These are phyloP conservation scores for Drosophila teissieri DNA, from an alignment of 1,140 invertebrate genomes.

Conservation along the genomic window DNA sequence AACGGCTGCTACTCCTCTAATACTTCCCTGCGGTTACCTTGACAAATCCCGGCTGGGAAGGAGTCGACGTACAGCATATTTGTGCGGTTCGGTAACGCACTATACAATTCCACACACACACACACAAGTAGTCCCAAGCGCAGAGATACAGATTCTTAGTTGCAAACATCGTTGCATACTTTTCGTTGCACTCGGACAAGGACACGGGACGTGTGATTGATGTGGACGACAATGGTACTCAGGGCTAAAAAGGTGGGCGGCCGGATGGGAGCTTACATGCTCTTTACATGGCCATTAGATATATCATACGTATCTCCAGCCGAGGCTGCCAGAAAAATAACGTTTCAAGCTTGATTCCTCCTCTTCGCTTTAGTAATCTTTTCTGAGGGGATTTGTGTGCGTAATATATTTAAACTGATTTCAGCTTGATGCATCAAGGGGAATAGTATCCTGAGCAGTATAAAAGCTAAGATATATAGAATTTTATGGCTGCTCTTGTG, in stretches of 20 bases:
- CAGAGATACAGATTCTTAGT: constrained; percentile 19
- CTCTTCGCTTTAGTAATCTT: constrained; percentile 4
- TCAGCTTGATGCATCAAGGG: constrained; percentile 16
- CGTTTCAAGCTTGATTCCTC: constrained; percentile 27
- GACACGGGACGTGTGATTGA: constrained; percentile 49
- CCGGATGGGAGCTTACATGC: constrained; percentile 5
- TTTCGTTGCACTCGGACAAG: constrained; percentile 40
- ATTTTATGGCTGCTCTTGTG: not conserved
- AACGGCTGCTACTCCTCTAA: not conserved
- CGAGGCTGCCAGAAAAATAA: constrained; percentile 23
- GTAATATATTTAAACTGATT: constrained; percentile 34
- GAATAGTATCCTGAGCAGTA: constrained; percentile 13
- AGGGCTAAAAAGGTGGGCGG: not conserved
- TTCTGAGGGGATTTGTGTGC: constrained; percentile 33
- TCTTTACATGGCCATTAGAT: constrained; percentile 48
- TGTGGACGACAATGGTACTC: constrained; percentile 27
- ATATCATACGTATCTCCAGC: constrained; percentile 33
- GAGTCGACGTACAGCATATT: constrained; percentile 23
- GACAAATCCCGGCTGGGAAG: constrained; percentile 29
- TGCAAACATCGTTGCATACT: constrained; percentile 33
- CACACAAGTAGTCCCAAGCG: not conserved
- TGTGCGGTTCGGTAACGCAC: constrained; percentile 23
- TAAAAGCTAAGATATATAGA: constrained; percentile 15
- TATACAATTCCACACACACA: constrained; percentile 18
- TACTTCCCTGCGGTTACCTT: constrained; percentile 39